Percentiles rank a stretch among this genome's conserved stretches.
These are phyloP conservation scores for Chironomus tentans DNA, from an alignment of 2,888 invertebrate genomes.

Conservation along the genomic window DNA sequence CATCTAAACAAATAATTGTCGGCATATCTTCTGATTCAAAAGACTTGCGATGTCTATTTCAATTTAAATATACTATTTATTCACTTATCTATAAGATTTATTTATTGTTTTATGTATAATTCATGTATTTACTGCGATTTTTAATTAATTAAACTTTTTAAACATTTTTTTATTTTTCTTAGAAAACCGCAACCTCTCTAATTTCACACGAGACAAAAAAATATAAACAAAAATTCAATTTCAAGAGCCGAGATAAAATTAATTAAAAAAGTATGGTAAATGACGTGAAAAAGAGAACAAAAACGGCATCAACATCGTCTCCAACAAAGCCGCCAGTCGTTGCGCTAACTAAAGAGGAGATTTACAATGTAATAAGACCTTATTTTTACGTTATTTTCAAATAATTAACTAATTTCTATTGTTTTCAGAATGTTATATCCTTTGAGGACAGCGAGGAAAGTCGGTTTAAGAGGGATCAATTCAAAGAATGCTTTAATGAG, in stretches of 20 bases:
- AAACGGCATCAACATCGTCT: slow-evolving; percentile 29
- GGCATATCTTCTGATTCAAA: slow-evolving; percentile 34
- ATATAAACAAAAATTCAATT: neutral
- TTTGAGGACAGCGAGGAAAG: slow-evolving; percentile 60
- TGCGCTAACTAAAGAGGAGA: slow-evolving; percentile 44
- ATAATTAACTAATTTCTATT: neutral
- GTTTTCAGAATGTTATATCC: slow-evolving; percentile 53
- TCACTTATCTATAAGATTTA: neutral
- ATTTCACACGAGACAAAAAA: neutral
- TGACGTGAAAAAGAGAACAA: slow-evolving; percentile 12
- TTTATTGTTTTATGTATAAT: neutral
- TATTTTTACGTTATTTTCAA: neutral
- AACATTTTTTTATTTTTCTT: neutral
- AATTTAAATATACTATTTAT: neutral
- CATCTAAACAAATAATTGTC: slow-evolving; percentile 41
- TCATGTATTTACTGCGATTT: neutral
- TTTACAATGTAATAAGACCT: slow-evolving; percentile 50
- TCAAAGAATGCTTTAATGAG: slow-evolving; percentile 59
- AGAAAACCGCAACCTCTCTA: too few relatives aligned
- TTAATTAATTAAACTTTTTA: neutral
- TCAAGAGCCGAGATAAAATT: neutral
- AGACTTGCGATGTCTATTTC: too few relatives aligned
- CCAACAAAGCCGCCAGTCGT: slow-evolving; percentile 37
- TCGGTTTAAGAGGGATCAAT: slow-evolving; percentile 34
- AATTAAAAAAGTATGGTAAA: neutral